These are phyloP conservation scores for Heteromormyrus szaboi DNA, from an alignment of 2,797 vertebrate genomes.

Conservation along the genomic window DNA sequence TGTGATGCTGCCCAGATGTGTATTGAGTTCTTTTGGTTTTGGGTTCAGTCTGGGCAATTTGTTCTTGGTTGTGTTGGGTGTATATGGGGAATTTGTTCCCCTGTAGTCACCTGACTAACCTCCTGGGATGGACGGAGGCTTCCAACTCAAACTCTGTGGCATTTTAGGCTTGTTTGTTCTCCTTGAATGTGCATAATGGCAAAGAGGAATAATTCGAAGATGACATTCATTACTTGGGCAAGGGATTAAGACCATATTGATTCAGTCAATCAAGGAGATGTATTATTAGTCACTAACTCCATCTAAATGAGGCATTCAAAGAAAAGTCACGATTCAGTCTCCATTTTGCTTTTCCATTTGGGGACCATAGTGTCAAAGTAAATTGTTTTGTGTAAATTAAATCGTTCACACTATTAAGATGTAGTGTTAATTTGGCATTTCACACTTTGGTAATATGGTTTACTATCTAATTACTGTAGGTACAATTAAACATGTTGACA, in stretches of 20 bases:
- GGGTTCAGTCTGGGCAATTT: neutral
- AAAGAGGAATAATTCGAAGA: neutral
- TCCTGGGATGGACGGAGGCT: neutral
- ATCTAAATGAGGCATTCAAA: slow-evolving; percentile 23
- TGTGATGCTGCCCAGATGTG: neutral
- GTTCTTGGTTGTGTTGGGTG: no score
- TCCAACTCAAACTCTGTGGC: neutral
- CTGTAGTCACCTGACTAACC: neutral
- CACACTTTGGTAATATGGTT: neutral
- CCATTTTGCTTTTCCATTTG: neutral
- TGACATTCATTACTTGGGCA: neutral
- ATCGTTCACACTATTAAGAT: neutral
- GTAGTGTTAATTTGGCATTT: neutral
- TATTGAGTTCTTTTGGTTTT: neutral
- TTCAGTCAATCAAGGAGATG: slow-evolving; percentile 17
- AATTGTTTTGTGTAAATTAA: slow-evolving; percentile 7
- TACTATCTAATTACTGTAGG: neutral
- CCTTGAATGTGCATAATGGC: neutral
- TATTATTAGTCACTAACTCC: slow-evolving; percentile 28
- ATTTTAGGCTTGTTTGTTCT: neutral
- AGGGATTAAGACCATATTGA: neutral
- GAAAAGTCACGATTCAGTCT: slow-evolving; percentile 13
- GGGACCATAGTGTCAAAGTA: neutral
- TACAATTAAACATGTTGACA: neutral
- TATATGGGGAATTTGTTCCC: neutral